Percentiles rank a stretch among this genome's conserved stretches.
phyloP scores from a whole-genome alignment of 1,140 invertebrate species.

The Euborellia annulipes region DNA sequence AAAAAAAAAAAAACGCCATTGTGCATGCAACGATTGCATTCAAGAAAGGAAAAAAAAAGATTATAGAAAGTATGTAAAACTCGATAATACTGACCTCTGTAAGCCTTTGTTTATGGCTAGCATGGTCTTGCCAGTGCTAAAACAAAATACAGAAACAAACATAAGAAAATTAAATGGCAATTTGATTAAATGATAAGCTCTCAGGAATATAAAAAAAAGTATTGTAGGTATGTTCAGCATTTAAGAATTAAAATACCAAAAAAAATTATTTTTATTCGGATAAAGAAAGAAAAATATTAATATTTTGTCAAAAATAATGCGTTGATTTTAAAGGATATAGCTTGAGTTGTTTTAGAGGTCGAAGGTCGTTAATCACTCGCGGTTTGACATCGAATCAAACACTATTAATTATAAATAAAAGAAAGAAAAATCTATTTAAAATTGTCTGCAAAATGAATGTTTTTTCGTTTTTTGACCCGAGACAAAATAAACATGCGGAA shows the following conservation, averaged over 20 bases:
- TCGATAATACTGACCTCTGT: slow-evolving; percentile 54
- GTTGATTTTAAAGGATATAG: slow-evolving; percentile 3
- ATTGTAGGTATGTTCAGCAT: not conserved
- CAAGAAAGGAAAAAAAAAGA: slow-evolving; percentile 20
- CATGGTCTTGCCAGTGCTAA: slow-evolving; percentile 62
- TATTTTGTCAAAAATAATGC: no score
- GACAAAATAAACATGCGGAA: no score
- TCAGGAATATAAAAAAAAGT: not conserved
- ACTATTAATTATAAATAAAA: no score
- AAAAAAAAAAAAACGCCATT: not conserved
- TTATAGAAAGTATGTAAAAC: slow-evolving; percentile 10
- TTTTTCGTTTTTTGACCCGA: no score
- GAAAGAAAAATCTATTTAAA: no score
- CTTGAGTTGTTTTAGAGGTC: no score
- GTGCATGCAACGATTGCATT: not conserved
- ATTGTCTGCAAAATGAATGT: no score
- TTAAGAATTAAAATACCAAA: slow-evolving; percentile 1
- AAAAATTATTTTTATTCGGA: not conserved
- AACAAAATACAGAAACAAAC: slow-evolving; percentile 42
- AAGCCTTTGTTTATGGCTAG: slow-evolving; percentile 79
- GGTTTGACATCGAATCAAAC: no score
- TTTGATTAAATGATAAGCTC: slow-evolving; percentile 16
- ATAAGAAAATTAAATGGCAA: slow-evolving; percentile 21
- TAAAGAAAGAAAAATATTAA: no score
- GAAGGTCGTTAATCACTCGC: no score